Conservation (phyloP, 2,797 vertebrate species). For the Channallabes apus region DNA sequence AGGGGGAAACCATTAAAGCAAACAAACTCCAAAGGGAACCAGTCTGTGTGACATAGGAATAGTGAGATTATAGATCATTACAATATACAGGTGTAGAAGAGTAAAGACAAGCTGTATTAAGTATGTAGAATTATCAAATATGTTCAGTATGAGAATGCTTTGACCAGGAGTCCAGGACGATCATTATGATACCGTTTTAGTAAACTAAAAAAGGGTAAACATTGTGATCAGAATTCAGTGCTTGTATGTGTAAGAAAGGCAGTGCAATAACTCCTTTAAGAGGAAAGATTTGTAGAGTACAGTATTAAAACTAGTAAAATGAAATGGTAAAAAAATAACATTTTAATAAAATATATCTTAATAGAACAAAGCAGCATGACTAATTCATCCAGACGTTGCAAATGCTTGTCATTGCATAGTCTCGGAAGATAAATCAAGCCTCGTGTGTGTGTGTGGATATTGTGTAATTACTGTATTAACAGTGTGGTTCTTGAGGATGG, state of each 20-base stretch:
- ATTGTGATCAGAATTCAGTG: background rate
- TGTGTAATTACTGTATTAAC: background rate
- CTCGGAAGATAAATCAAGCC: background rate
- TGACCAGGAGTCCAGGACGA: background rate
- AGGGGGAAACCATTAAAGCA: background rate
- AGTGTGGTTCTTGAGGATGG: background rate
- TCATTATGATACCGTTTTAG: background rate
- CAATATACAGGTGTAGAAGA: background rate
- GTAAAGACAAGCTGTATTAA: background rate
- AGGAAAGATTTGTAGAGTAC: background rate
- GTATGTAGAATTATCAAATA: background rate
- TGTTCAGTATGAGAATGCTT: background rate
- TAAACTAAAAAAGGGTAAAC: background rate
- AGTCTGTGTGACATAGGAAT: background rate
- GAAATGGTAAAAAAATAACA: too few relatives aligned
- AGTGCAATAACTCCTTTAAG: background rate
- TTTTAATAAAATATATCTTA: background rate
- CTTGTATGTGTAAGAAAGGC: background rate
- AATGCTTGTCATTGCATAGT: background rate
- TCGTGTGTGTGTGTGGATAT: background rate
- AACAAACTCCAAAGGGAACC: background rate
- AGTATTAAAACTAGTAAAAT: background rate
- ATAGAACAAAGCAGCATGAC: background rate
- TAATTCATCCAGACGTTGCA: background rate
- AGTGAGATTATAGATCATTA: background rate